Conservation (phyloP, 2,113 vertebrate genomes). For the Tyto alba region DNA sequence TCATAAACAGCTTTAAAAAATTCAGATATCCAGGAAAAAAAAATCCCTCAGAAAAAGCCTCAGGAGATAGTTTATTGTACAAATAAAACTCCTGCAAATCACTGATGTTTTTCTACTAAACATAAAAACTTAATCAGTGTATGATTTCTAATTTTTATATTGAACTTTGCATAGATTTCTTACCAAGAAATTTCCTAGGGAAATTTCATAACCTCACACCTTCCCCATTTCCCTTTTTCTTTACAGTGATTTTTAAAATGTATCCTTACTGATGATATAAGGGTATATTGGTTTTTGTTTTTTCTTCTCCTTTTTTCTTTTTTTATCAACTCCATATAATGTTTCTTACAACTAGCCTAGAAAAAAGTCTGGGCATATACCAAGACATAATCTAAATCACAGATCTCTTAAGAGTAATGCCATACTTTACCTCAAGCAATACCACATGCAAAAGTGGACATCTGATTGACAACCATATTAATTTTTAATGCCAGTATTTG, state of each 20-base stretch:
- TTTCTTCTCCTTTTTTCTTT: neutral
- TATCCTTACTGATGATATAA: neutral
- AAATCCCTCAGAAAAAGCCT: neutral
- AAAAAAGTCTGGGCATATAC: neutral
- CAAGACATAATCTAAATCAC: slow-evolving; percentile 23
- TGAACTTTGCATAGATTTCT: neutral
- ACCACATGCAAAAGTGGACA: slow-evolving; percentile 54
- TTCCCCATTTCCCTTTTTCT: neutral
- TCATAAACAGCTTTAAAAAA: neutral
- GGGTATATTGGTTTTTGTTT: neutral
- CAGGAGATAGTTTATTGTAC: neutral
- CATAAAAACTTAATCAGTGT: neutral
- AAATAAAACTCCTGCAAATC: slow-evolving; percentile 2
- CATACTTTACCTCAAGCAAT: slow-evolving; percentile 32
- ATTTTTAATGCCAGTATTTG: slow-evolving; percentile 36
- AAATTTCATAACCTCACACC: neutral
- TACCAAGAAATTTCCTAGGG: neutral
- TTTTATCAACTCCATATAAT: neutral
- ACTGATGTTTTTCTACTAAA: neutral
- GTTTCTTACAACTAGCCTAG: neutral
- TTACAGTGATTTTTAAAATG: neutral
- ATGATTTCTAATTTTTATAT: neutral
- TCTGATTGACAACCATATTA: slow-evolving; percentile 47
- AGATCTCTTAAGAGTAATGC: slow-evolving; percentile 23
- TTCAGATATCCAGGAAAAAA: neutral